Percentiles rank a stretch among this genome's conserved stretches.
phyloP scores from a whole-genome alignment of 1,140 invertebrate species.

The Aleiodes sp. region DNA sequence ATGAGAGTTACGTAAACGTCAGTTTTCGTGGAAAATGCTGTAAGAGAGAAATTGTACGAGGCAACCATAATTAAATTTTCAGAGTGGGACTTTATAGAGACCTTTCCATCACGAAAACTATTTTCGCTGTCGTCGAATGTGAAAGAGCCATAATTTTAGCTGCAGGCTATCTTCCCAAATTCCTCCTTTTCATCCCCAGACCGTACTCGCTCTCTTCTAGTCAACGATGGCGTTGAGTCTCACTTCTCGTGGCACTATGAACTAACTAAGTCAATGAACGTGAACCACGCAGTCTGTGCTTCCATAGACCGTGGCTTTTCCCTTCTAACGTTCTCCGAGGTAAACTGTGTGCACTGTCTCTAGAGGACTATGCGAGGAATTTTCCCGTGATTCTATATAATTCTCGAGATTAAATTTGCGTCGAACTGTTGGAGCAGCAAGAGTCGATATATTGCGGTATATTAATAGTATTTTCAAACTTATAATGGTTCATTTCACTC shows the following conservation, averaged over 20 bases:
- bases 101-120: slow-evolving; percentile 1
- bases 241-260: background rate
- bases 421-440: too few relatives aligned
- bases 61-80: background rate
- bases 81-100: slow-evolving; percentile 2
- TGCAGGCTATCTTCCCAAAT: slow-evolving; percentile 6
- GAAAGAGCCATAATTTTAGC: slow-evolving; percentile 40
- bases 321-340: background rate
- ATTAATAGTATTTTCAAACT: too few relatives aligned
- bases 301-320: background rate
- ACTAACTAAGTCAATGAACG: slow-evolving; percentile 27
- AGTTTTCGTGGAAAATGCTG: background rate
- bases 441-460: too few relatives aligned
- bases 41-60: background rate
- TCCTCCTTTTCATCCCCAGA: background rate
- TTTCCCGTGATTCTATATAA: slow-evolving; percentile 15
- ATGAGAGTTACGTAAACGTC: too few relatives aligned
- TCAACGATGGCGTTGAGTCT: background rate
- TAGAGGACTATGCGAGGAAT: background rate
- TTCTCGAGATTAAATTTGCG: too few relatives aligned
- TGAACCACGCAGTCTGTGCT: background rate
- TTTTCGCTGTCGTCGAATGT: slow-evolving; percentile 24
- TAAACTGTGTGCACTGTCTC: background rate
- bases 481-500: background rate
- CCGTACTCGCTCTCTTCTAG: background rate